Evolutionary conservation across 1,140 invertebrate species (phyloP).

Genomic region (Bicyclus anynana): DNA sequence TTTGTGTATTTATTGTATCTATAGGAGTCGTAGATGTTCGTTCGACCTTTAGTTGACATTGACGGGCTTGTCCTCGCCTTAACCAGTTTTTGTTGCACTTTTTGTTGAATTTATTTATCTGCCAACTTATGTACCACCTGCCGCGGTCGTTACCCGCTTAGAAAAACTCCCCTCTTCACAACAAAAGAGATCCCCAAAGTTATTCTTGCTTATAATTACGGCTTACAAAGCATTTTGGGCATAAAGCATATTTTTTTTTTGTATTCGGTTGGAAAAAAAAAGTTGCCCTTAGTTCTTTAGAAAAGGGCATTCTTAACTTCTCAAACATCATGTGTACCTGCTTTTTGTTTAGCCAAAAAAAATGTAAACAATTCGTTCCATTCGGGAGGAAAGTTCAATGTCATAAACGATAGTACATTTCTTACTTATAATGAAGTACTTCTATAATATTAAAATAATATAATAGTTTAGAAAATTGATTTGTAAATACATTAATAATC

Average conservation of each 20-base stretch:
- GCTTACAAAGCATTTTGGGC: constrained; percentile 59
- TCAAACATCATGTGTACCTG: constrained; percentile 50
- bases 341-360: constrained; percentile 56
- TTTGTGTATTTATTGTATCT: neutral
- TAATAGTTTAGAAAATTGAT: no score
- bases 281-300: constrained; percentile 56
- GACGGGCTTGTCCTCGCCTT: constrained; percentile 36
- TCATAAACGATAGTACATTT: neutral
- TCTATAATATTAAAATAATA: no score
- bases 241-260: constrained; percentile 63
- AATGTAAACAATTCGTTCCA: constrained; percentile 66
- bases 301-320: constrained; percentile 49
- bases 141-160: constrained; percentile 69
- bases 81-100: constrained; percentile 66
- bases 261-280: constrained; percentile 62
- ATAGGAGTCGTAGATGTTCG: constrained; percentile 23
- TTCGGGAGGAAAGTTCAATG: constrained; percentile 26
- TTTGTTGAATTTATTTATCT: constrained; percentile 64
- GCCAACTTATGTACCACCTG: constrained; percentile 69
- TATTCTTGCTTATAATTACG: constrained; percentile 74
- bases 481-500: no score
- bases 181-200: constrained; percentile 71
- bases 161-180: constrained; percentile 64
- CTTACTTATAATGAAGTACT: no score
- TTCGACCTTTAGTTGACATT: constrained; percentile 70